Evolutionary conservation across 2,888 invertebrate species (phyloP), one percentile per base, ranked within the genome.

Genomic region (Dynastes tityus): DNA sequence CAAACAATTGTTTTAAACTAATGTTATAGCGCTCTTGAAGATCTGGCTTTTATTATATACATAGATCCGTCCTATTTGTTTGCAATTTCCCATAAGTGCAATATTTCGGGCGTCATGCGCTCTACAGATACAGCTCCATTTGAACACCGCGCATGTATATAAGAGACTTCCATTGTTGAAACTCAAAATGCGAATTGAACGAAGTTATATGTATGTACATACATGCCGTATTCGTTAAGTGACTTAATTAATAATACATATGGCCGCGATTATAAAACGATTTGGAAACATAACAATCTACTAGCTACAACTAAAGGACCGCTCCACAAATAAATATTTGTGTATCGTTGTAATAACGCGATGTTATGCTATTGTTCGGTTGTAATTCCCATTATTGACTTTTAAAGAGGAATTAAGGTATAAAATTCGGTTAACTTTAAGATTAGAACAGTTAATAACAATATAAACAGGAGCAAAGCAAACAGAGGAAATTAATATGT

Each of bases 281-380:
- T 51, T 68, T 68, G 27, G 68, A 13, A 49, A 68, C 68, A 68
- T 29, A 68, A 68, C 51, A 51, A 27, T 29, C 68, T 51, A 68
- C 51, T 68, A n/a, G 27, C 51, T 51, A 68, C 11, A 45, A 45
- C 37, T 29, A 68, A 68, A 51, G 51, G 51, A 68, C 68, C 68
- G 68, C 68, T 16, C 37, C 40, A 9, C 40, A 37, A 45, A 45
- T 65, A 65, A 65, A 65, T 65, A 65, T 65, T 65, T 65, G 65
- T 55, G 16, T 16, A 65, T 22, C 13, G 64, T 32, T 13, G 32
- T 64, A 53, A n/a, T 22, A 22, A 22, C 4, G 16, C 65, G 45
- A 37, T 32, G 40, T 37, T 9, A 6, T 65, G 22, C n/a, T 55
- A 16, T 53, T 53, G 13, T 37, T 37, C 4, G 3, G 5, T 16